These are phyloP conservation scores for Dermolepida albohirtum DNA, from an alignment of 2,888 invertebrate species.

Conservation along the genomic window DNA sequence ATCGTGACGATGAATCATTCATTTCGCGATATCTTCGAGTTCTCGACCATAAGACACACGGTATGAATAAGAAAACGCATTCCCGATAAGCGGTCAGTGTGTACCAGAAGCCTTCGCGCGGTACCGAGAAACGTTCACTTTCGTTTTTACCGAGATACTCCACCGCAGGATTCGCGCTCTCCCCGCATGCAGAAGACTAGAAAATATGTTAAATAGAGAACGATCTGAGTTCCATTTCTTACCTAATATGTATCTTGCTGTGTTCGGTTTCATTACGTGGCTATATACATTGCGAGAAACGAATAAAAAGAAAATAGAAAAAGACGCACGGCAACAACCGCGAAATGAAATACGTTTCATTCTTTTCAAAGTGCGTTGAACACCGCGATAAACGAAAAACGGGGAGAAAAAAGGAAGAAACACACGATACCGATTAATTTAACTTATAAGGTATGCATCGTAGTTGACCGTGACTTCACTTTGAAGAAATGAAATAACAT, in stretches of 20 bases:
- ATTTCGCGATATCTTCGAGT: background rate
- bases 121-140: slow-evolving; percentile 1
- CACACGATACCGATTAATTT: slow-evolving; percentile 7
- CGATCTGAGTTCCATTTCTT: slow-evolving; percentile 26
- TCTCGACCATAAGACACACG: too few relatives aligned
- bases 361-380: background rate
- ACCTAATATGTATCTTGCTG: slow-evolving; percentile 22
- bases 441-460: slow-evolving; percentile 3
- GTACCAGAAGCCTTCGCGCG: too few relatives aligned
- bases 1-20: slow-evolving; percentile 18
- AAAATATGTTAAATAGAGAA: slow-evolving; percentile 36
- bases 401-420: background rate
- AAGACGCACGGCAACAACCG: background rate
- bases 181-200: background rate
- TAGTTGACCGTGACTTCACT: slow-evolving; percentile 6
- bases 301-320: slow-evolving; percentile 1
- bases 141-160: slow-evolving; percentile 3
- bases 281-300: background rate
- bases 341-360: slow-evolving; percentile 1
- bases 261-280: slow-evolving; percentile 1
- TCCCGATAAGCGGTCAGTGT: too few relatives aligned
- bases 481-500: slow-evolving; percentile 3
- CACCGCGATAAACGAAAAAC: background rate
- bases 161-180: background rate
- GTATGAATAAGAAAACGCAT: too few relatives aligned